A percentile compares a stretch with the other conserved stretches of the same genome.
phyloP scores from a whole-genome alignment of 2,888 invertebrate genomes.

The Cheilosia impressa region DNA sequence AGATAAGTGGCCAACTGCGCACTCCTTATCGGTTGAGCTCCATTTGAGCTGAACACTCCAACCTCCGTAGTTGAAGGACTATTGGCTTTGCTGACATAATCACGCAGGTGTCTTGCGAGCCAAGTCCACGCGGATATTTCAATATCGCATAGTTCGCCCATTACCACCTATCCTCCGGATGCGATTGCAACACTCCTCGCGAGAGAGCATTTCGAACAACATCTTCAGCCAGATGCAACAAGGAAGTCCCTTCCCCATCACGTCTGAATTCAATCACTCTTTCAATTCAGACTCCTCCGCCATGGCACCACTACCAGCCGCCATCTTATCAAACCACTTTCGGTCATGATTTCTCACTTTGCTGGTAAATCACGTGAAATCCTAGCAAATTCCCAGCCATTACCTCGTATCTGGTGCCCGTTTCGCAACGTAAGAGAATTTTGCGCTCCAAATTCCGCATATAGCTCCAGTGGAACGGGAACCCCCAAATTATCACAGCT shows the following conservation, averaged over 20 bases:
- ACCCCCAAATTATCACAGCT: conserved; percentile 73
- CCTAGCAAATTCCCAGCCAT: conserved; percentile 66
- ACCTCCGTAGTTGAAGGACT: too few species aligned
- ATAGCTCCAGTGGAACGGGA: conserved; percentile 43
- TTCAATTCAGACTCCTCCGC: conserved; percentile 12
- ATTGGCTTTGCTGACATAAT: too few species aligned
- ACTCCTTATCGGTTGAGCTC: too few species aligned
- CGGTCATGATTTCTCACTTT: conserved; percentile 66
- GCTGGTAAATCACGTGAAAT: conserved; percentile 46
- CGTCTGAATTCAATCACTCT: conserved; percentile 68
- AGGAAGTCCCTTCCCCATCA: conserved; percentile 66
- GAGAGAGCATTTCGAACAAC: too few species aligned
- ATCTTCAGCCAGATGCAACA: conserved; percentile 4
- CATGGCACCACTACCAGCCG: neutral
- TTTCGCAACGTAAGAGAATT: conserved; percentile 47
- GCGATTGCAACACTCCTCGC: too few species aligned
- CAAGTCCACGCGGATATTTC: too few species aligned
- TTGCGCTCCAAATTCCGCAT: conserved; percentile 59
- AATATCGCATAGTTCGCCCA: too few species aligned
- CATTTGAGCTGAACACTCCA: too few species aligned
- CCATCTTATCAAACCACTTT: conserved; percentile 60
- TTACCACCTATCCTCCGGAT: too few species aligned
- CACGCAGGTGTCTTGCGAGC: too few species aligned
- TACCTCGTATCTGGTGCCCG: conserved; percentile 41
- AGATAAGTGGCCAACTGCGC: too few species aligned